Percentiles rank a stretch among this genome's conserved stretches.
Conservation (phyloP, 2,888 invertebrate species). For the Lochmaea capreae region DNA sequence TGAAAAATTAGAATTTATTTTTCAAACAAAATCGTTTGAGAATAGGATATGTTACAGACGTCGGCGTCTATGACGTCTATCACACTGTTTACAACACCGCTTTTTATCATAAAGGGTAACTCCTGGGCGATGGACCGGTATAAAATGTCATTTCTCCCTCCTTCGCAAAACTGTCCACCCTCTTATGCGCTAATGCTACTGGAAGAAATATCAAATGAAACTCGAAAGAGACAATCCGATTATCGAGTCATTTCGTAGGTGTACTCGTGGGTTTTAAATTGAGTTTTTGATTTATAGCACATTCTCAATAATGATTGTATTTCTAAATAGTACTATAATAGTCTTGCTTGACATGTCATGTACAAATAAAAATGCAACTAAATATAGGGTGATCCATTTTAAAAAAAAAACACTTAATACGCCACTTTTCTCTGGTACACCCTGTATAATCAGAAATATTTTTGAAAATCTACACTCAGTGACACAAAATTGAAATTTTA, state of each 20-base stretch:
- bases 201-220: conserved; percentile 18
- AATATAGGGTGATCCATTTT: no score
- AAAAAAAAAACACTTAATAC: no score
- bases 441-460: no score
- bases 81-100: conserved; percentile 40
- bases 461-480: no score
- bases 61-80: conserved; percentile 42
- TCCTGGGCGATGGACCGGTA: neutral
- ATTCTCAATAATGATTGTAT: neutral
- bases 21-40: no score
- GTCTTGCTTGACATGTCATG: neutral
- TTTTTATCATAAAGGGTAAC: conserved; percentile 23
- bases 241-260: neutral
- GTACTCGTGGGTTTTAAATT: conserved; percentile 1
- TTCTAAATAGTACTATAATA: neutral
- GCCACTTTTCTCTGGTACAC: no score
- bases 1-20: no score
- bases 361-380: no score
- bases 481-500: no score
- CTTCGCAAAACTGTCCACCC: conserved; percentile 7
- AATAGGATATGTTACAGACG: conserved; percentile 39
- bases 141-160: neutral
- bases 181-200: neutral
- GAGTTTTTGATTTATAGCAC: conserved; percentile 1
- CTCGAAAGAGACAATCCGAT: conserved; percentile 12